Base-by-base conservation (phyloP, 1,140 invertebrate genomes). In the Drosophila lacertosa region DNA sequence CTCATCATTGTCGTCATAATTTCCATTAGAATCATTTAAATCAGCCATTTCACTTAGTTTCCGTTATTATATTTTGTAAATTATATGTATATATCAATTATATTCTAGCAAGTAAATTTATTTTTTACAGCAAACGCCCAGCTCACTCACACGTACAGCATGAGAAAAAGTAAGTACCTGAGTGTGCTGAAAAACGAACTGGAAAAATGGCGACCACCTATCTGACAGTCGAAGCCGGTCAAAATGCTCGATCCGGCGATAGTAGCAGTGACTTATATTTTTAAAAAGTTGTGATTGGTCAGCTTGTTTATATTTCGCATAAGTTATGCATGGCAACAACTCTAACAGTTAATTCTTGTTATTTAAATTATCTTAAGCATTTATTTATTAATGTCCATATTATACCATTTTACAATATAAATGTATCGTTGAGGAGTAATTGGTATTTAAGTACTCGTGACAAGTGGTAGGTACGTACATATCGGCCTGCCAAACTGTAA, bases 1-100 rank as follows among this genome's bases (percentile, higher is more conserved):
- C 80, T 90, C 89, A 15, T 90, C 88, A 29, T 90, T 73, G 55
- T 90, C 74, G 37, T 88, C 80, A 59, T 90, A 90, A 51, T 90
- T 89, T 62, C 82, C 77, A 65, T 90, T 90, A 4, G 82, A 86
- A 62, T 86, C 82, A 20, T 86, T 86, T 7, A 81, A 22, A 60
- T 86, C 82, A 3, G 82, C 77, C 82, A 86, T 86, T 65, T 18
- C 29, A 55, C 37, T 67, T 45, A 9, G 6, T 29, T 29, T 2
- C 26, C 6, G 2, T 37, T 40, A n/a, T n/a, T n/a, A n/a, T n/a
- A n/a, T 47, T 40, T 37, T 39, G 18, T 45, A 7, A 15, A 62
- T n/a, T 60, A 63, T 57, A 18, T 15, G n/a, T n/a, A n/a, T n/a
- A n/a, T n/a, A 15, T 26, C 24, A 59, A 37, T 33, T 18, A 9